A percentile compares a stretch with the other conserved stretches of the same genome.
These are phyloP conservation scores for Stictocephala bisonia DNA, from an alignment of 2,888 invertebrate species.

Conservation along the genomic window DNA sequence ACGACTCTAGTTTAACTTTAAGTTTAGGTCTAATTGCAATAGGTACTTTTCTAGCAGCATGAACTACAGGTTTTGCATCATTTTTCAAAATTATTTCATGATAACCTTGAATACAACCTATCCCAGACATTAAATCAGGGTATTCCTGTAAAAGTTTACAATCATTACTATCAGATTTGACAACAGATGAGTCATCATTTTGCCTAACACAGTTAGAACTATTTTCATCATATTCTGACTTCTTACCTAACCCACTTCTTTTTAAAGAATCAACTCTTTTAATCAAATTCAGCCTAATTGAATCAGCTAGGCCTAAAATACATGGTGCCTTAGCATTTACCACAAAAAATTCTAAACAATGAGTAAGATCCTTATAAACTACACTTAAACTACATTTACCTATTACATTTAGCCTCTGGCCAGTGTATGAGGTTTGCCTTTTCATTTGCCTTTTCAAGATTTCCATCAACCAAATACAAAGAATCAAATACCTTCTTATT, in stretches of 20 bases:
- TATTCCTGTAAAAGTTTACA: constrained; percentile 1
- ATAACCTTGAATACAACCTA: constrained; percentile 32
- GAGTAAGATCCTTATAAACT: background rate
- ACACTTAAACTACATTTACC: constrained; percentile 1
- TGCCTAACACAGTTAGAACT: no score
- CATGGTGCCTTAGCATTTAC: background rate
- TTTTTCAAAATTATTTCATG: constrained; percentile 56
- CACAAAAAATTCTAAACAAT: background rate
- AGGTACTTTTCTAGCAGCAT: constrained; percentile 52
- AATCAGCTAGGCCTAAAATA: background rate
- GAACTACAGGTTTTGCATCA: constrained; percentile 44
- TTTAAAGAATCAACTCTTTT: background rate
- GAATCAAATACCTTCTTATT: constrained; percentile 29
- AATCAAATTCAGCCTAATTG: background rate
- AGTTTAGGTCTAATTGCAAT: constrained; percentile 50
- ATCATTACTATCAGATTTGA: no score
- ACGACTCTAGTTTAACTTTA: constrained; percentile 53
- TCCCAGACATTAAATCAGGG: background rate
- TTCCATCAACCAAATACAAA: background rate
- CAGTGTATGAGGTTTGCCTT: constrained; percentile 8
- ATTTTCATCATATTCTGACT: no score
- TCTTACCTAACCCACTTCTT: background rate
- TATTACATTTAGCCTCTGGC: background rate
- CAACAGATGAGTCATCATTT: no score
- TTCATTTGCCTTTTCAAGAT: background rate